Evolutionary conservation across 2,888 invertebrate genomes (phyloP).

Genomic region (Melinaea menophilus): DNA sequence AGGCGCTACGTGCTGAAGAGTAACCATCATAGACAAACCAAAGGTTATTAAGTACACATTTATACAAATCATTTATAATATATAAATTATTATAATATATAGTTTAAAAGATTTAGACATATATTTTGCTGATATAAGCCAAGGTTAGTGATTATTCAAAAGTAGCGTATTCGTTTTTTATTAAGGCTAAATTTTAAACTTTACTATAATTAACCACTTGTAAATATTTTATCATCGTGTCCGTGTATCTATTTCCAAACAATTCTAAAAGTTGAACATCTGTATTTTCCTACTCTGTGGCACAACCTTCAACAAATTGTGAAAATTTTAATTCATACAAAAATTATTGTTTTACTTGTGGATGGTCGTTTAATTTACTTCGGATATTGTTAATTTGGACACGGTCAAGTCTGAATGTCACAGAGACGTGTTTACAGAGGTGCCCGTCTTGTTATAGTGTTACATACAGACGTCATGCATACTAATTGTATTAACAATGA

Average conservation of each 20-base stretch:
- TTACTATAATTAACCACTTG: no score
- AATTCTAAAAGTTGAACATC: background rate
- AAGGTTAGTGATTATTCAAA: no score
- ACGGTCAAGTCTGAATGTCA: constrained; percentile 71
- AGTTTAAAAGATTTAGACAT: background rate
- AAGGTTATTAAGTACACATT: constrained; percentile 7
- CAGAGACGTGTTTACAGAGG: constrained; percentile 35
- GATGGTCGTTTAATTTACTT: constrained; percentile 44
- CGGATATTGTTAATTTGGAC: constrained; percentile 57
- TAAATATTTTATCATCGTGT: background rate
- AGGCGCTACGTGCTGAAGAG: constrained; percentile 45
- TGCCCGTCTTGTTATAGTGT: constrained; percentile 37
- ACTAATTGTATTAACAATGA: constrained; percentile 54
- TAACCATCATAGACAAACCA: constrained; percentile 29
- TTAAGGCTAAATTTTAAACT: no score
- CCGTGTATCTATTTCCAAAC: background rate
- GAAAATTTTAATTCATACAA: constrained; percentile 43
- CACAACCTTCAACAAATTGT: constrained; percentile 47
- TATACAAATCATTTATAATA: background rate
- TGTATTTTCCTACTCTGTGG: constrained; percentile 39
- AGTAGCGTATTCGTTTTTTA: no score
- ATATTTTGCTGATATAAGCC: no score
- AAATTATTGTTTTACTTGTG: constrained; percentile 41
- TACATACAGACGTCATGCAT: constrained; percentile 45
- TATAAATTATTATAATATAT: constrained; percentile 10